These are phyloP conservation scores for Chymomyza procnemis DNA, from an alignment of 2,888 invertebrate genomes.

Conservation along the genomic window DNA sequence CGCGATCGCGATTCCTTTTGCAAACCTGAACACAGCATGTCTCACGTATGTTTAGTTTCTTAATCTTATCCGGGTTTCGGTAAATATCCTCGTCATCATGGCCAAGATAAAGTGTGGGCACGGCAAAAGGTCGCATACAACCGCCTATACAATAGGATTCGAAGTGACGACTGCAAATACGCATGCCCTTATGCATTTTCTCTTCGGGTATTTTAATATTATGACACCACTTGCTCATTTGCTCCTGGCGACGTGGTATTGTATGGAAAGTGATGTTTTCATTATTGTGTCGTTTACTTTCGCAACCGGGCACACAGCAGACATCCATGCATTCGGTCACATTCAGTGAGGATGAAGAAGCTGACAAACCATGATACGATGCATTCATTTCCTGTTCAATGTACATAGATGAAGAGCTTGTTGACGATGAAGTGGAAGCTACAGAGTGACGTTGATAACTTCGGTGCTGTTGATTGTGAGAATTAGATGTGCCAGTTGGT, in stretches of 20 bases:
- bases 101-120: slow-evolving; percentile 69
- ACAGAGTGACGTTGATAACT: slow-evolving; percentile 60
- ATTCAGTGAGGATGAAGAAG: slow-evolving; percentile 41
- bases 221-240: slow-evolving; percentile 74
- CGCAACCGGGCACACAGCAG: slow-evolving; percentile 72
- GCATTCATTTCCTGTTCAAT: slow-evolving; percentile 50
- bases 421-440: slow-evolving; percentile 63
- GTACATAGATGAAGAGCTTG: slow-evolving; percentile 60
- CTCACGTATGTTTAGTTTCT: slow-evolving; percentile 73
- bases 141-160: slow-evolving; percentile 75
- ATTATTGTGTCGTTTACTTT: slow-evolving; percentile 71
- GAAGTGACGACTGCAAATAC: slow-evolving; percentile 73
- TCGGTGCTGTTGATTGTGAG: slow-evolving; percentile 48
- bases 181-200: slow-evolving; percentile 71
- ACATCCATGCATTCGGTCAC: slow-evolving; percentile 64
- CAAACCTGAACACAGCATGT: slow-evolving; percentile 71
- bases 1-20: slow-evolving; percentile 72
- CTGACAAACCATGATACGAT: slow-evolving; percentile 41
- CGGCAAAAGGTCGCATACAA: slow-evolving; percentile 75
- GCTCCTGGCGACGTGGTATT: slow-evolving; percentile 71
- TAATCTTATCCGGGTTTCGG: slow-evolving; percentile 74
- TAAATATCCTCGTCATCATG: slow-evolving; percentile 73
- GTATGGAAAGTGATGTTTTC: slow-evolving; percentile 73
- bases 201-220: slow-evolving; percentile 68
- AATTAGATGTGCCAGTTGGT: slow-evolving; percentile 36